Percentiles rank a stretch among this genome's conserved stretches.
Evolutionary conservation across 2,888 invertebrate genomes (phyloP).

Genomic region (Tipula confusa): DNA sequence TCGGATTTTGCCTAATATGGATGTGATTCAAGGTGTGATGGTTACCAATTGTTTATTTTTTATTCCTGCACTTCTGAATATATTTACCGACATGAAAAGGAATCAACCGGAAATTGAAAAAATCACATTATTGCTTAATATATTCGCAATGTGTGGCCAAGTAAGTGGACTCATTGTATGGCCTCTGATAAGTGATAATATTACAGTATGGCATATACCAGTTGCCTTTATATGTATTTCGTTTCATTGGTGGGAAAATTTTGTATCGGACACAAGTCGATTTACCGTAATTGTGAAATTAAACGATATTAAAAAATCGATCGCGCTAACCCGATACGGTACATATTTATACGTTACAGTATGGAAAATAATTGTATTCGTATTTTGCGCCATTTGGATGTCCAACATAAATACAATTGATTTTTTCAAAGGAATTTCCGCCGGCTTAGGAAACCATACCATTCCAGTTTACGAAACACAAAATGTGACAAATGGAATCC

Average conservation of each 20-base stretch:
- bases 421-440: too few relatives aligned
- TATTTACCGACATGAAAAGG: background rate
- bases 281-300: background rate
- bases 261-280: slow-evolving; percentile 51
- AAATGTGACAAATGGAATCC: slow-evolving; percentile 38
- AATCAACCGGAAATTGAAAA: background rate
- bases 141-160: slow-evolving; percentile 61
- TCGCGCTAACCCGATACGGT: slow-evolving; percentile 61
- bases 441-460: slow-evolving; percentile 54
- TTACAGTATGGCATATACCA: slow-evolving; percentile 59
- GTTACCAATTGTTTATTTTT: slow-evolving; percentile 79
- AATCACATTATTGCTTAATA: slow-evolving; percentile 49
- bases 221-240: slow-evolving; percentile 65
- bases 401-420: slow-evolving; percentile 41
- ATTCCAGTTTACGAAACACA: slow-evolving; percentile 47
- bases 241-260: slow-evolving; percentile 83
- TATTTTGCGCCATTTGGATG: slow-evolving; percentile 59
- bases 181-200: slow-evolving; percentile 56
- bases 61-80: slow-evolving; percentile 63
- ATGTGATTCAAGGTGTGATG: slow-evolving; percentile 77
- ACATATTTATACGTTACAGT: slow-evolving; percentile 68
- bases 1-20: slow-evolving; percentile 70
- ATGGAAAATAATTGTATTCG: slow-evolving; percentile 73
- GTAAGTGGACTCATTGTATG: slow-evolving; percentile 63
- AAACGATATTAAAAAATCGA: background rate